Conservation (phyloP, 2,113 vertebrate species). For the Pycnonotus jocosus region DNA sequence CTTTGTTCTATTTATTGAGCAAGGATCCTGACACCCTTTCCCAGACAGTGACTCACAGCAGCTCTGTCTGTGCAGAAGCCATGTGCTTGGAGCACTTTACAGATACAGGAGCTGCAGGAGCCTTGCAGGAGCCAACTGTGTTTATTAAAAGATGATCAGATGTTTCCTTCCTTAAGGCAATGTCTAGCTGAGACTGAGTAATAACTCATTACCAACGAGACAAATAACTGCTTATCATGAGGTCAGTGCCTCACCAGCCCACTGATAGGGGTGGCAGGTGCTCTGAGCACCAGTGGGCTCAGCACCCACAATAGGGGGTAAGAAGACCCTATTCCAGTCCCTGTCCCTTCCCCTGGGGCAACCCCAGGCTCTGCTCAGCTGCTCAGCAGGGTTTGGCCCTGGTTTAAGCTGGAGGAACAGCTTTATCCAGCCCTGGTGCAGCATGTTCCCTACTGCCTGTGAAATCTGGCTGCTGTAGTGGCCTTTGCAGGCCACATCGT, state of each 20-base stretch:
- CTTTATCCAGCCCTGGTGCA: not conserved
- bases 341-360: not conserved
- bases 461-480: not conserved
- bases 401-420: rapidly evolving
- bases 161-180: constrained; percentile 45
- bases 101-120: constrained; percentile 32
- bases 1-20: constrained; percentile 48
- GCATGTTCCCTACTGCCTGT: not conserved
- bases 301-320: not conserved
- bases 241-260: not conserved
- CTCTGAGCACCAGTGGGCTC: not conserved
- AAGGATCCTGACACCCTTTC: not conserved
- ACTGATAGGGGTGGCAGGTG: not conserved
- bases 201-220: constrained; percentile 26
- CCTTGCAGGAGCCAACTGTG: constrained; percentile 11
- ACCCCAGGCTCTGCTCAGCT: not conserved
- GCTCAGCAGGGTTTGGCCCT: not conserved
- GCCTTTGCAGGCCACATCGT: rapidly evolving
- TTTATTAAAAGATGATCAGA: constrained; percentile 58
- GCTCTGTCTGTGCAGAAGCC: not conserved
- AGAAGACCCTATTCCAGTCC: not conserved
- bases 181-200: constrained; percentile 31
- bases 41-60: constrained; percentile 48
- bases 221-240: constrained; percentile 3
- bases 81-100: not conserved